Conservation (phyloP, 2,888 invertebrate species). For the Amblyjoppa proteus region DNA sequence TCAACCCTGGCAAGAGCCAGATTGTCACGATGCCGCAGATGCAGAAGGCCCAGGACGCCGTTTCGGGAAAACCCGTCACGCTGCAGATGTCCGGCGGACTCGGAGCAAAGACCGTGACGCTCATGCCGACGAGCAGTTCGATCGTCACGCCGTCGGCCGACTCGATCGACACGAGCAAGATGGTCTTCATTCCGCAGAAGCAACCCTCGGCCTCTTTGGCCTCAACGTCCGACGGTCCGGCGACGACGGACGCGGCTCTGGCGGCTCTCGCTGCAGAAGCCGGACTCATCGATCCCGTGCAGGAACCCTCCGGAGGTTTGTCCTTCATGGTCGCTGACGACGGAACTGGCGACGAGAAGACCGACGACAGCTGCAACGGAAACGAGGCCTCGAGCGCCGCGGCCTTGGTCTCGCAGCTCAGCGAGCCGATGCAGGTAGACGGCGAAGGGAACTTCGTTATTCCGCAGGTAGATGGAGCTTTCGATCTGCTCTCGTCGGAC, state of each 20-base stretch:
- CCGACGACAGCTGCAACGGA: slow-evolving; percentile 83
- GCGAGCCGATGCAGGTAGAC: slow-evolving; percentile 83
- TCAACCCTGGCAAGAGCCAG: slow-evolving; percentile 82
- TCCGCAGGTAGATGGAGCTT: slow-evolving; percentile 82
- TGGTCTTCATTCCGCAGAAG: slow-evolving; percentile 85
- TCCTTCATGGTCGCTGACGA: slow-evolving; percentile 83
- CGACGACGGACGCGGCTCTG: slow-evolving; percentile 88
- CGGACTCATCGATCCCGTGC: slow-evolving; percentile 87
- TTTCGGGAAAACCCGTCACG: slow-evolving; percentile 91
- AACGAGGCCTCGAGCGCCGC: slow-evolving; percentile 80
- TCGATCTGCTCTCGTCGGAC: slow-evolving; percentile 79
- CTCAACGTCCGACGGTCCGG: slow-evolving; percentile 87
- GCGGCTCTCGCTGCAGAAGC: slow-evolving; percentile 89
- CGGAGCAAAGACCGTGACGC: slow-evolving; percentile 88
- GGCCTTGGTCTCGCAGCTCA: slow-evolving; percentile 78
- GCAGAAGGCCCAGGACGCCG: slow-evolving; percentile 86
- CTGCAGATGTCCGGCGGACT: slow-evolving; percentile 88
- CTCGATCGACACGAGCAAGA: slow-evolving; percentile 81
- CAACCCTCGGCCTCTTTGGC: slow-evolving; percentile 87
- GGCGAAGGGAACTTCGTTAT: slow-evolving; percentile 83
- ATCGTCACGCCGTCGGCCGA: slow-evolving; percentile 79
- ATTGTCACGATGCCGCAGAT: slow-evolving; percentile 83
- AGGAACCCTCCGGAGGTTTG: slow-evolving; percentile 81
- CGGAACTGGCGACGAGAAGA: slow-evolving; percentile 76
- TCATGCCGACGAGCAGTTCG: slow-evolving; percentile 85